phyloP scores from a whole-genome alignment of 1,140 invertebrate genomes.

The Drosophila nigromelanica region DNA sequence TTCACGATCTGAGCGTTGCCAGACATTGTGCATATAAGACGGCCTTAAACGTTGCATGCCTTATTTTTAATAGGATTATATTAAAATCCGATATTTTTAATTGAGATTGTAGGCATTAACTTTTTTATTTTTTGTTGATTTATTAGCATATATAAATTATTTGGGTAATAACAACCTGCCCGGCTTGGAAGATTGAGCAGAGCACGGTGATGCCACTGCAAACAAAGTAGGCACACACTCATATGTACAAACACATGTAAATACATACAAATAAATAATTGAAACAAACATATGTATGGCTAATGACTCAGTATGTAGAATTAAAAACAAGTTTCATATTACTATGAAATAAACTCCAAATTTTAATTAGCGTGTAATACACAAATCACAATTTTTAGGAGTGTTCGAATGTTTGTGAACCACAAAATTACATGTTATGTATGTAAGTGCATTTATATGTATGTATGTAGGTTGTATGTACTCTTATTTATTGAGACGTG shows the following conservation, averaged over 20 bases:
- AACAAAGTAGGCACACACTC: background rate
- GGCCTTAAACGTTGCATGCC: background rate
- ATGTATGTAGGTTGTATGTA: background rate
- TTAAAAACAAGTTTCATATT: too few species aligned
- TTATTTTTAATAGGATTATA: background rate
- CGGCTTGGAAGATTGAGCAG: background rate
- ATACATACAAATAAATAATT: background rate
- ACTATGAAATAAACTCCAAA: background rate
- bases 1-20: slow-evolving; percentile 30
- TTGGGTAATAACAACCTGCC: background rate
- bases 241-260: slow-evolving; percentile 1
- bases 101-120: background rate
- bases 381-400: background rate
- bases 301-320: background rate
- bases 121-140: too few species aligned
- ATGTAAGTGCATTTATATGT: background rate
- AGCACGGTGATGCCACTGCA: background rate
- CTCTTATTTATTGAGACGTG: background rate
- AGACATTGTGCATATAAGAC: background rate
- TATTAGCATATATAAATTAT: too few species aligned
- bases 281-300: background rate
- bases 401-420: background rate
- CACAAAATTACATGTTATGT: background rate
- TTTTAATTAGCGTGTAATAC: too few species aligned
- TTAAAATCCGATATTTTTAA: background rate